Percentiles rank a stretch among this genome's conserved stretches.
These are phyloP conservation scores for Agrypnus murinus DNA, from an alignment of 2,888 invertebrate species.

Conservation along the genomic window DNA sequence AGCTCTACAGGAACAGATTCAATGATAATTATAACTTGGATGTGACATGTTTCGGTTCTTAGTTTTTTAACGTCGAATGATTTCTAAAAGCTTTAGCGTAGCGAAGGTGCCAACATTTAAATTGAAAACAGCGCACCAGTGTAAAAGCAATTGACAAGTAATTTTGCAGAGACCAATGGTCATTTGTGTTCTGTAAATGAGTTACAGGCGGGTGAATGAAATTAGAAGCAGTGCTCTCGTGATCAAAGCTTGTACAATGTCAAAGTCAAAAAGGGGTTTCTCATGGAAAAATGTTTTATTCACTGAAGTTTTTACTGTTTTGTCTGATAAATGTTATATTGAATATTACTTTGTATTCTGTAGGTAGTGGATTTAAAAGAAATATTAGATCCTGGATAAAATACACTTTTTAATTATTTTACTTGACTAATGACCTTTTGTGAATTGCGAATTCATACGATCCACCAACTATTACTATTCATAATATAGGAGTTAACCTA, in stretches of 20 bases:
- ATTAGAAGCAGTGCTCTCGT: constrained; percentile 55
- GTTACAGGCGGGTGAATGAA: constrained; percentile 57
- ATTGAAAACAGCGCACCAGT: constrained; percentile 48
- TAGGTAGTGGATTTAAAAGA: no score
- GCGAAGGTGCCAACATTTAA: constrained; percentile 40
- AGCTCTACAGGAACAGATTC: background rate
- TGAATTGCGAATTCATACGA: no score
- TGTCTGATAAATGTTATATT: no score
- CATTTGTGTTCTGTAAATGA: constrained; percentile 60
- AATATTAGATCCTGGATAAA: no score
- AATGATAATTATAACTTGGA: constrained; percentile 7
- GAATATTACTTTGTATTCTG: no score
- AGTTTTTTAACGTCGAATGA: constrained; percentile 26
- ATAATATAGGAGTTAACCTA: no score
- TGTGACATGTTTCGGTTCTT: constrained; percentile 40
- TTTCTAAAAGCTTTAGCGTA: constrained; percentile 37
- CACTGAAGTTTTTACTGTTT: no score
- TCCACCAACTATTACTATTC: no score
- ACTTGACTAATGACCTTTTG: no score
- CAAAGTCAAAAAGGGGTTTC: no score
- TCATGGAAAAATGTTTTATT: no score
- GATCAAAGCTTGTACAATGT: constrained; percentile 49
- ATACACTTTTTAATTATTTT: no score
- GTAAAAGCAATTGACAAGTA: constrained; percentile 63
- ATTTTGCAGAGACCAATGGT: constrained; percentile 62